Conservation (phyloP, 1,140 invertebrate species). For the Bombus sibiricus region DNA sequence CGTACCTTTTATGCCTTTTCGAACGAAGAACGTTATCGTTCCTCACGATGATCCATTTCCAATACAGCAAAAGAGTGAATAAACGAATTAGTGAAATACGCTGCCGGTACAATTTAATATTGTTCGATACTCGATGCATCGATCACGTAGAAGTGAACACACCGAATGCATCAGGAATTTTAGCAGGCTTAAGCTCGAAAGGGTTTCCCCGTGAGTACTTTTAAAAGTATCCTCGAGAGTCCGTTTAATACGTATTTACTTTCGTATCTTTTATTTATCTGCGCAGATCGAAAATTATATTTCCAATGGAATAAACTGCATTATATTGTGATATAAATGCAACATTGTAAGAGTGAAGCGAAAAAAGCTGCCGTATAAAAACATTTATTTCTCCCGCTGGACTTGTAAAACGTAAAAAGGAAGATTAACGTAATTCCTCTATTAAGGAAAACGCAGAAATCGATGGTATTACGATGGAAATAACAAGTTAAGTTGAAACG, state of each 20-base stretch:
- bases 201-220: neutral
- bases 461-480: neutral
- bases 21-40: neutral
- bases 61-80: constrained; percentile 15
- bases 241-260: neutral
- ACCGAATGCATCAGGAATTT: neutral
- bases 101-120: constrained; percentile 23
- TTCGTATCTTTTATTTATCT: neutral
- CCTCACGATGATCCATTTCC: constrained; percentile 39
- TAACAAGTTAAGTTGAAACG: neutral
- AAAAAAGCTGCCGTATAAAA: neutral
- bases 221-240: neutral
- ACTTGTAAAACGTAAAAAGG: neutral
- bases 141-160: neutral
- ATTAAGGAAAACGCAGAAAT: neutral
- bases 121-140: constrained; percentile 1
- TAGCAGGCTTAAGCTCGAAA: constrained; percentile 41
- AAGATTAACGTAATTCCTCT: neutral
- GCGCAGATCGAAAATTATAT: neutral
- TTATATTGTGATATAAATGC: neutral
- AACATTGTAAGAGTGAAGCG: neutral
- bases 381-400: neutral
- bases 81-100: constrained; percentile 32
- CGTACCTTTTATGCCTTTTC: neutral
- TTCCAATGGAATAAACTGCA: neutral